Conservation (phyloP, 2,888 invertebrate genomes). For the Argyresthia goedartella region DNA sequence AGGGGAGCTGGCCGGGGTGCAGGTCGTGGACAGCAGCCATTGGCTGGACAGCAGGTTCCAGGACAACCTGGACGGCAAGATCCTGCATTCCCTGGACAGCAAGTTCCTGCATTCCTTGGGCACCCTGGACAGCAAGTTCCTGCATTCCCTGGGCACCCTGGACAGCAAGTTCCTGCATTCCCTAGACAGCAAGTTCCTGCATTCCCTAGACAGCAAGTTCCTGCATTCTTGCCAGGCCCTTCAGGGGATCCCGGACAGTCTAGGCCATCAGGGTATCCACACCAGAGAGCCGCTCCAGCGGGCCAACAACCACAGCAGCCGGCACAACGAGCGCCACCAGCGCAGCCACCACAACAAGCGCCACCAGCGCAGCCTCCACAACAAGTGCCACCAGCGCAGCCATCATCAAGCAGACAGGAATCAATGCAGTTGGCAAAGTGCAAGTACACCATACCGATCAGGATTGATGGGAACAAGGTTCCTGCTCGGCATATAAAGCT, state of each 20-base stretch:
- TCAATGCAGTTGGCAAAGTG: not conserved
- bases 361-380: slow-evolving; percentile 1
- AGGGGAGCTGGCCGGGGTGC: slow-evolving; percentile 8
- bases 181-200: no score
- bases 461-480: slow-evolving; percentile 41
- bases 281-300: not conserved
- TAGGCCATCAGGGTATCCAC: not conserved
- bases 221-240: not conserved
- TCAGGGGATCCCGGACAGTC: not conserved
- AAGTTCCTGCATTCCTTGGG: not conserved
- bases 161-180: no score
- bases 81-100: no score
- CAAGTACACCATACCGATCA: slow-evolving; percentile 34
- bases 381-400: not conserved
- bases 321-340: slow-evolving; percentile 6
- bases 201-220: not conserved
- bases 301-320: not conserved
- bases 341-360: slow-evolving; percentile 2
- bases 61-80: no score
- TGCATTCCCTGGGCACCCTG: no score
- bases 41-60: no score
- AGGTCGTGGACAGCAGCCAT: slow-evolving; percentile 4
- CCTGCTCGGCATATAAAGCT: slow-evolving; percentile 33
- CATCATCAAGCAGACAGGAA: not conserved
- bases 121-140: not conserved